Evolutionary conservation across 2,888 invertebrate species (phyloP).

Genomic region (Zele albiditarsus): DNA sequence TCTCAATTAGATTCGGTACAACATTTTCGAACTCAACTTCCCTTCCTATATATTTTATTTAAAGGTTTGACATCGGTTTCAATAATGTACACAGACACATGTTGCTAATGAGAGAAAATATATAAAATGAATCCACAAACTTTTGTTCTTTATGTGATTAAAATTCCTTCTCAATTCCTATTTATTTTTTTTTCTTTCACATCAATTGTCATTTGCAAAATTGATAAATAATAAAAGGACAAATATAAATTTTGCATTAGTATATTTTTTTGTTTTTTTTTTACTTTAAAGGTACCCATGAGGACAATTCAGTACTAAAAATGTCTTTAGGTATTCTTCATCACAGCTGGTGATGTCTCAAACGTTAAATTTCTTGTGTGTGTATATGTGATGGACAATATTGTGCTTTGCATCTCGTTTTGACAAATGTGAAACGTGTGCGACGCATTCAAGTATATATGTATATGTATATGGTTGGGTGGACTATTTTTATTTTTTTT

Average conservation of each 20-base stretch:
- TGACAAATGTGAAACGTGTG: constrained; percentile 39
- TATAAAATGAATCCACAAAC: neutral
- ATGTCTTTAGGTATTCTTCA: neutral
- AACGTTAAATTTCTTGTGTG: neutral
- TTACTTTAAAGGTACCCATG: neutral
- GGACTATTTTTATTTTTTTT: neutral
- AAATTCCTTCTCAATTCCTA: neutral
- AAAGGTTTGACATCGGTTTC: neutral
- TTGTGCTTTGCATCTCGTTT: constrained; percentile 17
- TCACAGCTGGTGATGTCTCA: neutral
- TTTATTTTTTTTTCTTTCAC: too few relatives aligned
- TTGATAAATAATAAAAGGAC: too few relatives aligned
- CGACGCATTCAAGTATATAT: constrained; percentile 4
- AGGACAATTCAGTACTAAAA: neutral
- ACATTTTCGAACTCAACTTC: constrained; percentile 11
- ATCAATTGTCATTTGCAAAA: too few relatives aligned
- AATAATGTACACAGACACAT: neutral
- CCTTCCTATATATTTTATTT: constrained; percentile 1
- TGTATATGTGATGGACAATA: neutral
- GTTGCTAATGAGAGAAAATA: neutral
- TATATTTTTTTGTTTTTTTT: neutral
- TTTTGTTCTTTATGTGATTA: neutral
- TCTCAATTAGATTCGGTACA: constrained; percentile 39
- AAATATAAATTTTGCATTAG: too few relatives aligned
- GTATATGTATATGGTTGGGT: neutral